Evolutionary conservation across 2,797 vertebrate species (phyloP).

Genomic region (Cossypha dichroa): DNA sequence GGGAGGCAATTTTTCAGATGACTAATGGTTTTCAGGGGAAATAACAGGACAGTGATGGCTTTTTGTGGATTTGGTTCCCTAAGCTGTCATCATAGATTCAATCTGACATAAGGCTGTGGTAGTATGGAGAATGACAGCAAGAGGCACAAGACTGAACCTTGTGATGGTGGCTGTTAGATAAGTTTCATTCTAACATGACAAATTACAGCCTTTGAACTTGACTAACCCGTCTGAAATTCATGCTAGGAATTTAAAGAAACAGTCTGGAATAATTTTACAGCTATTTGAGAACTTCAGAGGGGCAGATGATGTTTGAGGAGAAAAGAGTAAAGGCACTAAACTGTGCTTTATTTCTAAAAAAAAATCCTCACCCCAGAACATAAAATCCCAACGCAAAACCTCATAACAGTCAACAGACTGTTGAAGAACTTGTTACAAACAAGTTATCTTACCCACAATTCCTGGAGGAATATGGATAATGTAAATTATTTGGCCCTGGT

Average conservation of each 20-base stretch:
- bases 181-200: neutral
- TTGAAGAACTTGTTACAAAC: neutral
- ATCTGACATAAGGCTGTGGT: neutral
- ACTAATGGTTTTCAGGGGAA: neutral
- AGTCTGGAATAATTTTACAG: neutral
- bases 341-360: fast-evolving
- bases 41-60: neutral
- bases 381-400: neutral
- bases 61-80: neutral
- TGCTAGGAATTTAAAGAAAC: neutral
- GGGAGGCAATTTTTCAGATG: neutral
- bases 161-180: neutral
- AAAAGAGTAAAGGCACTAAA: neutral
- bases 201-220: neutral
- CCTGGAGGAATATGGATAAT: neutral
- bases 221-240: neutral
- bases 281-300: neutral
- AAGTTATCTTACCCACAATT: neutral
- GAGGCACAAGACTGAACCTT: neutral
- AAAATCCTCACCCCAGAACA: no score
- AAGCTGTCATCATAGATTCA: neutral
- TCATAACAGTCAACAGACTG: fast-evolving
- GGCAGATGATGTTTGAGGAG: neutral
- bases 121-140: neutral
- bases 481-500: neutral